These are phyloP conservation scores for Remorina albescens DNA, from an alignment of 2,797 vertebrate species.

Conservation along the genomic window DNA sequence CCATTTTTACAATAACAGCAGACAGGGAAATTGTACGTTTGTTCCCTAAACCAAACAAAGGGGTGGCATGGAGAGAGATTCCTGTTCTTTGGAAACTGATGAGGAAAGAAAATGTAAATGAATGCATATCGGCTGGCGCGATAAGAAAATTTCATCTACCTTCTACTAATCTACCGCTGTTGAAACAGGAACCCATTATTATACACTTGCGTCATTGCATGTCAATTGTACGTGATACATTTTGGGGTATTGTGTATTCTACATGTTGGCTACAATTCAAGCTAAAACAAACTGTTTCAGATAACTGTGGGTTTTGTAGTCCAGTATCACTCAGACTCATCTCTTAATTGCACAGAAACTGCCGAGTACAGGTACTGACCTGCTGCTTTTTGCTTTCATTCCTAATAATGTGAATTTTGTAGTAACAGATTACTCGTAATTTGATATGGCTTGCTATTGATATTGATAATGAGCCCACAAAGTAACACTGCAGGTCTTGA, in stretches of 20 bases:
- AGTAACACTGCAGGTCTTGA: no score
- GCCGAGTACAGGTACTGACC: neutral
- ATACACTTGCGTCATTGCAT: neutral
- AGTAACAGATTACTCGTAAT: neutral
- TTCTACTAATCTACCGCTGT: neutral
- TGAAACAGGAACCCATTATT: neutral
- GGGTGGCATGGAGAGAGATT: constrained; percentile 2
- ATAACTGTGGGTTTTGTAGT: neutral
- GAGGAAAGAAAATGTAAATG: constrained; percentile 3
- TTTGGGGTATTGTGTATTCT: neutral
- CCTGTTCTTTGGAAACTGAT: constrained; percentile 3
- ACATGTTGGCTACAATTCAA: neutral
- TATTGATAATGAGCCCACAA: neutral
- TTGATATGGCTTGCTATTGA: neutral
- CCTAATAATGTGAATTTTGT: neutral
- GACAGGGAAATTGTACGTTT: constrained; percentile 28
- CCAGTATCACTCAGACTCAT: no score
- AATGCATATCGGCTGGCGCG: neutral
- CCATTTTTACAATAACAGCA: constrained; percentile 15
- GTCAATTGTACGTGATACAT: neutral
- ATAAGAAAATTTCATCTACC: neutral
- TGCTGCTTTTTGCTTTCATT: neutral
- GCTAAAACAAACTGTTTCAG: neutral
- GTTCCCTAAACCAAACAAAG: constrained; percentile 18
- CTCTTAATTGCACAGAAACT: no score